Evolutionary conservation across 1,140 invertebrate species (phyloP), one percentile per base, ranked within the genome.

Genomic region (Steinernema feltiae): DNA sequence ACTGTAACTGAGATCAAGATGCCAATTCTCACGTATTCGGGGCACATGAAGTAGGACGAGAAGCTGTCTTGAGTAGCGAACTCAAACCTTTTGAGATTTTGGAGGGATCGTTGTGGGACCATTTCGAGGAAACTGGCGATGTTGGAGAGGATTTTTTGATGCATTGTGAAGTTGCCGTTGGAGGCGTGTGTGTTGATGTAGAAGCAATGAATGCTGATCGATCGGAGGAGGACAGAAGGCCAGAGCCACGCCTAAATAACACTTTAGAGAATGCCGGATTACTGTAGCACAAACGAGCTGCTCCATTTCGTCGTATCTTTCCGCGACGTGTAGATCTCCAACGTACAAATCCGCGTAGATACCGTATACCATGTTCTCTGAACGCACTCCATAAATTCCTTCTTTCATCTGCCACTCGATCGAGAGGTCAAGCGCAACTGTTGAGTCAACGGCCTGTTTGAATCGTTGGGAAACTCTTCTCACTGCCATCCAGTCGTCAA

Each of bases 21-120:
- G 53, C 3, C 7, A 63, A 41, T 41, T 41, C 53, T 63, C 7
- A 63, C 53, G 53, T 63, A 63, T 3, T 63, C 53, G 7, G 53
- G 53, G 24, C 53, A 63, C 53, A n/a, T 3, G 24, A 63, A 63
- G 53, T 17, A 63, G 15, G 53, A 27, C 24, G 53, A 63, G 24
- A 63, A 63, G 53, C 53, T 63, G 53, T 63, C 53, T 27, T 63
- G 53, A n/a, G 53, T 63, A 7, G 53, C 24, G 53, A 63, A n/a
- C 24, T 63, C 53, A 15, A 63, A 27, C 24, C 3, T 63, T n/a
- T 15, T 27, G 15, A 63, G 24, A 7, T 15, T n/a, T 63, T 15
- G 2, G 15, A 63, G 24, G 24, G 12, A 17, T 63, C 24, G 12
- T 12, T 3, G 7, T 3, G 53, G 24, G 53, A 63, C 53, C 53